These are phyloP conservation scores for Benthosema pterotum DNA, from an alignment of 2,797 vertebrate genomes.

Conservation along the genomic window DNA sequence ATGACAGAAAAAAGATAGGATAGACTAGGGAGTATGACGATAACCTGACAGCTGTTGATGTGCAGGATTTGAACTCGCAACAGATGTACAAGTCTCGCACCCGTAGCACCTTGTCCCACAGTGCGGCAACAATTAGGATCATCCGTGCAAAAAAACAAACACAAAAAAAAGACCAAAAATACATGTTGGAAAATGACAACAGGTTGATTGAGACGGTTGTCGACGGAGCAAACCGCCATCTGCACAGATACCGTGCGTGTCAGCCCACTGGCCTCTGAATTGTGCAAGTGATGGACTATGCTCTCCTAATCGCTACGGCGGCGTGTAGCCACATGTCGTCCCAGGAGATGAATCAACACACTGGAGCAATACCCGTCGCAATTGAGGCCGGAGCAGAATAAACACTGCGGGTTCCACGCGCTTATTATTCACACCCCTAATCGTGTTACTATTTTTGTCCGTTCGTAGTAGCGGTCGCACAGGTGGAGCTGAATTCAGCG, in stretches of 20 bases:
- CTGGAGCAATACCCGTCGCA: slow-evolving; percentile 22
- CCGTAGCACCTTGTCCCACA: too few relatives aligned
- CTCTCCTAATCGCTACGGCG: slow-evolving; percentile 23
- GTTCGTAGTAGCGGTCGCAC: slow-evolving; percentile 18
- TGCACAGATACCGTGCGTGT: background rate
- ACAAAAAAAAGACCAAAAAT: too few relatives aligned
- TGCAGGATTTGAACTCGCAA: slow-evolving; percentile 4
- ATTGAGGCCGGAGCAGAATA: slow-evolving; percentile 42
- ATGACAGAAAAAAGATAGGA: slow-evolving; percentile 12
- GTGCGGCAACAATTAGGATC: too few relatives aligned
- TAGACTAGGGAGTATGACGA: slow-evolving; percentile 16
- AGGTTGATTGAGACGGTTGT: too few relatives aligned
- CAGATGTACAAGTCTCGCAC: too few relatives aligned
- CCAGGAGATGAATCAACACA: slow-evolving; percentile 29
- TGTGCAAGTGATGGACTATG: background rate
- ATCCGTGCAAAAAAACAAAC: too few relatives aligned
- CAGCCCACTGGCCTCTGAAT: background rate
- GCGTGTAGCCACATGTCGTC: slow-evolving; percentile 14
- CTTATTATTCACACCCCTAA: slow-evolving; percentile 21
- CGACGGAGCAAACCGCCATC: too few relatives aligned
- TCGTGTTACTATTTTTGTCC: slow-evolving; percentile 31
- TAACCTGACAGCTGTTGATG: slow-evolving; percentile 26
- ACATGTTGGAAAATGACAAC: too few relatives aligned
- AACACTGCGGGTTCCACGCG: slow-evolving; percentile 32
- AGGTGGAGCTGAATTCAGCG: slow-evolving; percentile 52